Evolutionary conservation across 2,797 vertebrate species (phyloP).

Genomic region (Chiroxiphia lanceolata): DNA sequence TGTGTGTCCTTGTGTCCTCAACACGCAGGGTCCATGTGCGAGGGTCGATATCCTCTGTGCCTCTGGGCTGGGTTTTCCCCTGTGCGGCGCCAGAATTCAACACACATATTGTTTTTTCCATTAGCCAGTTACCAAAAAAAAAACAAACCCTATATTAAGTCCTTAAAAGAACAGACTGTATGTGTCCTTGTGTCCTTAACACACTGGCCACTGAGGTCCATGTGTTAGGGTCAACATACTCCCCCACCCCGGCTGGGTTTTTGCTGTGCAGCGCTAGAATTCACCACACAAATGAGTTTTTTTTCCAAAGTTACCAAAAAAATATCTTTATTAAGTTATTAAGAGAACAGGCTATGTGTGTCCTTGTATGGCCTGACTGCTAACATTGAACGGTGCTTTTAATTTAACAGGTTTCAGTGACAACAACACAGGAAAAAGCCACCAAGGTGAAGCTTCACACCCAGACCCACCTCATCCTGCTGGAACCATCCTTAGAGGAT

Average conservation of each 20-base stretch:
- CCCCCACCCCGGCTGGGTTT: neutral
- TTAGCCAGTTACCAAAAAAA: neutral
- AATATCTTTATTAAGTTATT: neutral
- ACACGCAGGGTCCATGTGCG: fast-evolving
- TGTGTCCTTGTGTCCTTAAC: no score
- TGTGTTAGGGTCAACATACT: fast-evolving
- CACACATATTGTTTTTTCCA: neutral
- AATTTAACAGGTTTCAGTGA: neutral
- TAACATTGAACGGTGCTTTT: neutral
- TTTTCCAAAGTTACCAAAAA: neutral
- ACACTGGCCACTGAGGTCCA: neutral
- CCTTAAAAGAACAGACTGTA: neutral
- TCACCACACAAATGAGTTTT: fast-evolving
- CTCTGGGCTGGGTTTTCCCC: neutral
- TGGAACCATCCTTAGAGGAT: neutral
- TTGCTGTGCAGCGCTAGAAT: fast-evolving
- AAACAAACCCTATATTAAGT: neutral
- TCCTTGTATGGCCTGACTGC: neutral
- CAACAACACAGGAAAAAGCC: neutral
- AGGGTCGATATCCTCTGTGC: neutral
- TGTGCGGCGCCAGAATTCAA: fast-evolving
- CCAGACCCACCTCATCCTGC: neutral
- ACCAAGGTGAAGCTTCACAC: fast-evolving
- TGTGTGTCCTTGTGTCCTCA: neutral
- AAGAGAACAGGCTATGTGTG: neutral